A percentile compares a stretch with the other conserved stretches of the same genome.
These are phyloP conservation scores for Diploptera punctata DNA, from an alignment of 2,888 invertebrate species.

Conservation along the genomic window DNA sequence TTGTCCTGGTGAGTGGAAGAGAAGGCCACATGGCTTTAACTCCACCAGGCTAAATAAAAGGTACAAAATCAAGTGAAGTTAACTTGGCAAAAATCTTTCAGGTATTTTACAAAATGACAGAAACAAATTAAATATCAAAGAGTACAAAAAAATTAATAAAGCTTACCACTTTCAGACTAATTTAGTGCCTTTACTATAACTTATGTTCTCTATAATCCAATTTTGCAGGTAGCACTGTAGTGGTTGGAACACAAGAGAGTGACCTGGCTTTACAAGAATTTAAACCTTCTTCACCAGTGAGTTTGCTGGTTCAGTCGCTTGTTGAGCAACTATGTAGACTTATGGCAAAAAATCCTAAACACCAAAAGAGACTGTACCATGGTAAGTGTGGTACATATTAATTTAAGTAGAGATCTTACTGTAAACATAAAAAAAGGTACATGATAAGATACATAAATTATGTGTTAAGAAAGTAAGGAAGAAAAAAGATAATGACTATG, in stretches of 20 bases:
- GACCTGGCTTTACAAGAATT: slow-evolving; percentile 41
- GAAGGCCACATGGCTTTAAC: too few species aligned
- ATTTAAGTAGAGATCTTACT: too few species aligned
- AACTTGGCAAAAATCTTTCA: not conserved
- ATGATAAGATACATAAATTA: too few species aligned
- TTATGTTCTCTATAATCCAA: not conserved
- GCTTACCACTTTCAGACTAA: not conserved
- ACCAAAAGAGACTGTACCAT: slow-evolving; percentile 67
- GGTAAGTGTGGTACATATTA: too few species aligned
- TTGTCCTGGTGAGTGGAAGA: too few species aligned
- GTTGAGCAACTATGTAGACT: slow-evolving; percentile 71
- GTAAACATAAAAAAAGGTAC: too few species aligned
- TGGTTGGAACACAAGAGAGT: slow-evolving; percentile 6
- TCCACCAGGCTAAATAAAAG: too few species aligned
- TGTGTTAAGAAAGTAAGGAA: too few species aligned
- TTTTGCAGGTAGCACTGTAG: slow-evolving; percentile 17
- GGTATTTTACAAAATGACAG: not conserved
- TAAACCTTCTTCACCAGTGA: slow-evolving; percentile 58
- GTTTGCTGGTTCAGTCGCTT: slow-evolving; percentile 72
- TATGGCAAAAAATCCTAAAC: slow-evolving; percentile 65
- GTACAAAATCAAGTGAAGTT: not conserved
- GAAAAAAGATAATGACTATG: too few species aligned
- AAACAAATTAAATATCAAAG: not conserved
- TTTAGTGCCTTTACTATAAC: not conserved
- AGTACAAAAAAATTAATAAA: not conserved